A percentile compares a stretch with the other conserved stretches of the same genome.
Conservation (phyloP, 1,140 invertebrate species). For the Sogatella furcifera region DNA sequence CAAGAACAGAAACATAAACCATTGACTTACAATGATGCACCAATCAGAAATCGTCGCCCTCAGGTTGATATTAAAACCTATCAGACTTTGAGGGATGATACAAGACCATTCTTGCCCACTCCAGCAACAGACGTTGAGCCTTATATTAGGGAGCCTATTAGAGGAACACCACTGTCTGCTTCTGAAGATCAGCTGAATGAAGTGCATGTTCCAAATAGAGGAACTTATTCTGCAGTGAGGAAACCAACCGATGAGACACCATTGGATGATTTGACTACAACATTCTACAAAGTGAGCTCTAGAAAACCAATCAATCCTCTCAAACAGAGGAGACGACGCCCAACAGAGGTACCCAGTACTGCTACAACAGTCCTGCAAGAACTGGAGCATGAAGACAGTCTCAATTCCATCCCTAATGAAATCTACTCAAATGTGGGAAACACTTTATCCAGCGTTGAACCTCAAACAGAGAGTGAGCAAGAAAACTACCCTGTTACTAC, state of each 20-base stretch:
- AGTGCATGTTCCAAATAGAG: neutral
- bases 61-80: constrained; percentile 8
- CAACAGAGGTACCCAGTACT: neutral
- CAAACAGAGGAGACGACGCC: constrained; percentile 3
- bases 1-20: neutral
- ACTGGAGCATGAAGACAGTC: neutral
- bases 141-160: neutral
- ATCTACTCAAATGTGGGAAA: neutral
- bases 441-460: neutral
- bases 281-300: neutral
- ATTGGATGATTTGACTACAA: neutral
- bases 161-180: neutral
- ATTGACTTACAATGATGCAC: neutral
- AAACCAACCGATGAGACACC: neutral
- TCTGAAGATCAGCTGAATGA: neutral
- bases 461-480: constrained; percentile 10
- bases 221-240: no score
- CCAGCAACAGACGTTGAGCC: constrained; percentile 13
- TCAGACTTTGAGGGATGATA: neutral
- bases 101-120: constrained; percentile 17
- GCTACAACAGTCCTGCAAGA: neutral
- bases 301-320: neutral
- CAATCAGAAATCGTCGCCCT: neutral
- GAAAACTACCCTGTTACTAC: neutral
- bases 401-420: neutral